A percentile compares a stretch with the other conserved stretches of the same genome.
Conservation (phyloP, 2,888 invertebrate genomes). For the Drosophila neotestacea region DNA sequence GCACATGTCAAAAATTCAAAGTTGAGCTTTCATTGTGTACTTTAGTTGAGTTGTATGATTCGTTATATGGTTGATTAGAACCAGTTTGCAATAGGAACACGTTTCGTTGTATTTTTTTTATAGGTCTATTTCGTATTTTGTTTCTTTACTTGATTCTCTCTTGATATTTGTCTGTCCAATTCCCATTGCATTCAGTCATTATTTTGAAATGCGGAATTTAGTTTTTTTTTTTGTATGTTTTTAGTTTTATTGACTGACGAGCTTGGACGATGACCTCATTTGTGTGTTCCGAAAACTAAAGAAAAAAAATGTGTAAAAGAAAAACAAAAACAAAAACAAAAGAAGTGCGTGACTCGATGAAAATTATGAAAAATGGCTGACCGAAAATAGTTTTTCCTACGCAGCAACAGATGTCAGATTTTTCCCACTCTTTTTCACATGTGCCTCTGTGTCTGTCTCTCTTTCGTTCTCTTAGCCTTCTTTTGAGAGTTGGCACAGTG, state of each 20-base stretch:
- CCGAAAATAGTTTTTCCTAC: constrained; percentile 55
- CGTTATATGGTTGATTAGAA: constrained; percentile 36
- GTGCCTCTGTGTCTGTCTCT: neutral
- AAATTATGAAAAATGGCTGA: constrained; percentile 54
- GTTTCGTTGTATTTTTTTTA: constrained; percentile 46
- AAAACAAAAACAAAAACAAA: constrained; percentile 14
- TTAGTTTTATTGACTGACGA: constrained; percentile 28
- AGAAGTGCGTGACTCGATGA: constrained; percentile 57
- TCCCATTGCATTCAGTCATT: constrained; percentile 44
- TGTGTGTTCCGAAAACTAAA: constrained; percentile 21
- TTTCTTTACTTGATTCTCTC: constrained; percentile 17
- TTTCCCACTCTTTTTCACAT: constrained; percentile 1
- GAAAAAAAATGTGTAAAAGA: too few species aligned
- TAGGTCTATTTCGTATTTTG: neutral
- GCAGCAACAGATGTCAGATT: constrained; percentile 47
- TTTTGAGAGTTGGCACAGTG: constrained; percentile 41
- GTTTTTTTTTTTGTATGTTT: neutral
- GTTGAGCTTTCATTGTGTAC: constrained; percentile 16
- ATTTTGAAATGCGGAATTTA: constrained; percentile 59
- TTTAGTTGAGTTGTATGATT: constrained; percentile 10
- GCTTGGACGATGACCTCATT: constrained; percentile 76
- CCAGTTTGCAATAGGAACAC: constrained; percentile 68
- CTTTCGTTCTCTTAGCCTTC: neutral
- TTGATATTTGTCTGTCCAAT: constrained; percentile 23
- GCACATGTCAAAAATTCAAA: constrained; percentile 35